Percentiles rank a stretch among this genome's conserved stretches.
Conservation (phyloP, 1,140 invertebrate species). For the Drosophila nasuta region DNA sequence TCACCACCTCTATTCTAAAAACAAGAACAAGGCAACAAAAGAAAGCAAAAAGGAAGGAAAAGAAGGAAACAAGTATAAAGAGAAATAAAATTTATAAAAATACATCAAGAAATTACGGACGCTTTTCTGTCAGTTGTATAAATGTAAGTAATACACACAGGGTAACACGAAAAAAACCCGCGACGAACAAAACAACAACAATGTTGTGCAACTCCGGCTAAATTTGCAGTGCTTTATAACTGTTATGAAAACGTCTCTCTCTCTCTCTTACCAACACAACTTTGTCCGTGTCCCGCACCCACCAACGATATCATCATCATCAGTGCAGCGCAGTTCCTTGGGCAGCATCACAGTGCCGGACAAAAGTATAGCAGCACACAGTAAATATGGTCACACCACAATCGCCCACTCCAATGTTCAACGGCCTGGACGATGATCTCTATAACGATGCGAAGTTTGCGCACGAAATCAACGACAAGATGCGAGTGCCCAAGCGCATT, state of each 20-base stretch:
- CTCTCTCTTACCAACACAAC: neutral
- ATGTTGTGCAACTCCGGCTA: constrained; percentile 59
- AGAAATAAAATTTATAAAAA: constrained; percentile 54
- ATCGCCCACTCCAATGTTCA: constrained; percentile 87
- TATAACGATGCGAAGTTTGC: constrained; percentile 89
- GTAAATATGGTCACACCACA: constrained; percentile 86
- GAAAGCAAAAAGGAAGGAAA: constrained; percentile 43
- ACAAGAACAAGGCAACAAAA: constrained; percentile 66
- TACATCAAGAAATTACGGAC: constrained; percentile 42
- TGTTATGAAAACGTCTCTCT: constrained; percentile 77
- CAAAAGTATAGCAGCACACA: constrained; percentile 25
- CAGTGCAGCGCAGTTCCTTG: constrained; percentile 17
- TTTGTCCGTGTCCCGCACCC: too few relatives aligned
- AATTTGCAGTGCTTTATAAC: constrained; percentile 57
- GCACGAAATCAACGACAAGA: constrained; percentile 90
- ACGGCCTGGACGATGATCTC: constrained; percentile 87
- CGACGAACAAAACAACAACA: constrained; percentile 32
- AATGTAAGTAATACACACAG: constrained; percentile 62
- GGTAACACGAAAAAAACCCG: constrained; percentile 22
- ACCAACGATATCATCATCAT: neutral
- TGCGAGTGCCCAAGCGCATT: constrained; percentile 92
- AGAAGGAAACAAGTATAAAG: constrained; percentile 32
- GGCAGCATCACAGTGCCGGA: constrained; percentile 5
- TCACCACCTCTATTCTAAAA: constrained; percentile 23
- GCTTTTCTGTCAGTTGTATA: constrained; percentile 66